Evolutionary conservation across 2,888 invertebrate species (phyloP), one percentile per base, ranked within the genome.

Genomic region (Teleogryllus oceanicus): DNA sequence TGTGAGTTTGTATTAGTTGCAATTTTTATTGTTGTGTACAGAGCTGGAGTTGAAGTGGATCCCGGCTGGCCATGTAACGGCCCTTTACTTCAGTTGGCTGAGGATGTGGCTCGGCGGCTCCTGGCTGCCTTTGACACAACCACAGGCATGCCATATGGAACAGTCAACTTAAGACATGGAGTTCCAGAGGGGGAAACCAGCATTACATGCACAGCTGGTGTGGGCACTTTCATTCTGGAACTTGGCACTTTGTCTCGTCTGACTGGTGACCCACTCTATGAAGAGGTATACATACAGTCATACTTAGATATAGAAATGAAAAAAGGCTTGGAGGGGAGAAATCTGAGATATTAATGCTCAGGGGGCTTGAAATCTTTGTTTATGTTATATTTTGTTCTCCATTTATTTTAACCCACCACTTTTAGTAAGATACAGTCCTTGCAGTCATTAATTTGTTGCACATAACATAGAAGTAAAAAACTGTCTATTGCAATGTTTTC

Each of bases 41-140:
- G 93, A 86, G 94, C 95, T 75, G 96, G 95, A 1, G 88, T 93
- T 82, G 89, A 92, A 80, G 85, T 96, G 77, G 97, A 97, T 85
- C 93, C 94, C 3, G 99, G 98, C 0, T 99, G 98, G 98, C 99
- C 99, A 0, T 99, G 99, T 85, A 94, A 94, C 86, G 99, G 99
- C 0, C 98, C 99, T 0, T 88, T 99, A 2, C 88, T 99, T 11
- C 89, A 95, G 21, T 88, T 99, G 83, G 99, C 99, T 0, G 98
- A 98, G 87, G 96, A 97, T 87, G 96, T 98, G 50, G 99, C 98
- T 0, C 92, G 95, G 82, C 91, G 97, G 84, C 88, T 99, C 18
- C 90, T 99, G 78, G 95, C 96, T 50, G 96, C 96, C 1, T 96
- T 96, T 87, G 94, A 96, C 84, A 96, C 95, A 0, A 92, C 92